Conservation (phyloP, 2,888 invertebrate genomes). For the Odontomyia ornata region DNA sequence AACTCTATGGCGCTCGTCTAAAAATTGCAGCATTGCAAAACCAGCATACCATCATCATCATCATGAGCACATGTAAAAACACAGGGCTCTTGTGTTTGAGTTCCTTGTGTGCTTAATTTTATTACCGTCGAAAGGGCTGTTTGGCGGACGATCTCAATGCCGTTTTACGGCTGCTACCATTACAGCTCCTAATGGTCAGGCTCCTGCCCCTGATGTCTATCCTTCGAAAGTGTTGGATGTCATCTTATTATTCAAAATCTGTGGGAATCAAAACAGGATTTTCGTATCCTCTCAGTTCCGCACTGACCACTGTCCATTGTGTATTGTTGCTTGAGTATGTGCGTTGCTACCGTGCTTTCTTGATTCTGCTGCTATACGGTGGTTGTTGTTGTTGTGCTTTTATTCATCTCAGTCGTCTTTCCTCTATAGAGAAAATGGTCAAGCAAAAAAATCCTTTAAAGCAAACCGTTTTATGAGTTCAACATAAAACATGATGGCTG, state of each 20-base stretch:
- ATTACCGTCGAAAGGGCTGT: conserved; percentile 24
- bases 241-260: conserved; percentile 64
- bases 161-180: neutral
- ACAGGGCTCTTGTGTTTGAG: conserved; percentile 11
- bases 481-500: conserved; percentile 22
- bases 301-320: conserved; percentile 29
- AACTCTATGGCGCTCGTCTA: neutral
- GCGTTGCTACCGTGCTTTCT: neutral
- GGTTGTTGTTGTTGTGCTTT: neutral
- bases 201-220: conserved; percentile 25
- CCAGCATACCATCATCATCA: neutral
- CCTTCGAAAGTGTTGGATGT: conserved; percentile 63
- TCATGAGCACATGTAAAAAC: neutral
- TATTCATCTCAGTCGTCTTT: conserved; percentile 15
- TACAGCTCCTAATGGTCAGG: neutral
- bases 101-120: conserved; percentile 21
- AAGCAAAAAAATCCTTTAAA: conserved; percentile 38
- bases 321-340: conserved; percentile 9
- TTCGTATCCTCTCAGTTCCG: conserved; percentile 48
- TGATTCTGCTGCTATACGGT: neutral
- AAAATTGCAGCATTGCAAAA: neutral
- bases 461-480: conserved; percentile 33
- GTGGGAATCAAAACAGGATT: conserved; percentile 66
- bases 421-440: conserved; percentile 14
- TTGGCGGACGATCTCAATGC: conserved; percentile 10